Percentiles rank a stretch among this genome's conserved stretches.
These are phyloP conservation scores for Spongia lamella DNA, from an alignment of 37 sponge, comb jelly and placozoan genomes.

Conservation along the genomic window DNA sequence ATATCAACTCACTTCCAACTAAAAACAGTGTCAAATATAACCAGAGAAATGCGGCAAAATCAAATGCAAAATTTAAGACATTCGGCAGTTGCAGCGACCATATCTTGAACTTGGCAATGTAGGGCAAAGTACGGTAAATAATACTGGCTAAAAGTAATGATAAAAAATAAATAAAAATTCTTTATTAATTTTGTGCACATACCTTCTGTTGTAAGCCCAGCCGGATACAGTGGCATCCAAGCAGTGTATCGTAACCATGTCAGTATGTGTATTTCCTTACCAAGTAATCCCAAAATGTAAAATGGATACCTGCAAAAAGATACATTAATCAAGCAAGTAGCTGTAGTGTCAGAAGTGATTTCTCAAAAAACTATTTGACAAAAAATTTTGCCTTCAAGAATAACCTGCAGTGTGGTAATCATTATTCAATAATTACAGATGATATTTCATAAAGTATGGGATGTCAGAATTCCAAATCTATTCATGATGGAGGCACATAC, in stretches of 20 bases:
- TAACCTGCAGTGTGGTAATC: too few relatives aligned
- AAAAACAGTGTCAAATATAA: constrained; percentile 1
- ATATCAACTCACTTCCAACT: too few relatives aligned
- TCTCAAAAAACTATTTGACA: too few relatives aligned
- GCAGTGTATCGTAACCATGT: constrained; percentile 90
- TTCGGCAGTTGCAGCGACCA: constrained; percentile 68
- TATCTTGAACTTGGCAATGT: constrained; percentile 35
- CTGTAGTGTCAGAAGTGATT: too few relatives aligned
- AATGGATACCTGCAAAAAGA: constrained; percentile 76
- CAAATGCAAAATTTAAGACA: constrained; percentile 63
- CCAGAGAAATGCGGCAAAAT: constrained; percentile 40
- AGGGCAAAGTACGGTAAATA: constrained; percentile 40
- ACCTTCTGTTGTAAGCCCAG: constrained; percentile 89
- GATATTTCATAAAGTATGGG: too few relatives aligned
- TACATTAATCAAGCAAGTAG: too few relatives aligned
- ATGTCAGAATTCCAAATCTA: too few relatives aligned
- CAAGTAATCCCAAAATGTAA: constrained; percentile 72
- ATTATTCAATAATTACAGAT: too few relatives aligned
- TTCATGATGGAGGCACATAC: constrained; percentile 43
- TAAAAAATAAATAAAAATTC: background rate
- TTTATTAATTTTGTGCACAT: background rate
- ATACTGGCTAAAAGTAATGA: constrained; percentile 26
- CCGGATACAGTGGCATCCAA: constrained; percentile 93
- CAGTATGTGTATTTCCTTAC: constrained; percentile 54
- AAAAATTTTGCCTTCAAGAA: too few relatives aligned